phyloP scores from a whole-genome alignment of 2,888 invertebrate genomes.

The Pomacea canaliculata region DNA sequence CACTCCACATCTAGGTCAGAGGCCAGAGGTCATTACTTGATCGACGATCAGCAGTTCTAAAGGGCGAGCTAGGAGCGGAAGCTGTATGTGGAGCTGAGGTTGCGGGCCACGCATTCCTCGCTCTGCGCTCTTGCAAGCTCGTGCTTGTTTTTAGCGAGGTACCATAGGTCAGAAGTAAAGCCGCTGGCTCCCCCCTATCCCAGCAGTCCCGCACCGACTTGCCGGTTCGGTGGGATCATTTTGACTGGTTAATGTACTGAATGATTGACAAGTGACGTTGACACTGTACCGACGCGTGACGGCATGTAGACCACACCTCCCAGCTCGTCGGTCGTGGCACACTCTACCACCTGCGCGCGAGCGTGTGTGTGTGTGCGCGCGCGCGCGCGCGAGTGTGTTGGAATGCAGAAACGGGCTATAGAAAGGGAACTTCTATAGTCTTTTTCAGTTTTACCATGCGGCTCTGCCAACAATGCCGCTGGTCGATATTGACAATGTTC shows the following conservation, averaged over 20 bases:
- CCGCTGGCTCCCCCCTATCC: background rate
- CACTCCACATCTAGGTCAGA: constrained; percentile 4
- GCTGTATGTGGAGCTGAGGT: too few species aligned
- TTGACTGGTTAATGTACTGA: constrained; percentile 5
- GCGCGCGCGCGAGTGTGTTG: background rate
- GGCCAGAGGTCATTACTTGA: constrained; percentile 1
- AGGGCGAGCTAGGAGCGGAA: background rate
- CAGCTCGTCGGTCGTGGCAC: background rate
- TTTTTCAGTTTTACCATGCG: background rate
- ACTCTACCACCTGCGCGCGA: background rate
- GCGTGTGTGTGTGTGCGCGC: background rate
- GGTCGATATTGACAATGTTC: too few species aligned
- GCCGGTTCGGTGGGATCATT: background rate
- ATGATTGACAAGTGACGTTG: constrained; percentile 12
- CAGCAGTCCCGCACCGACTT: too few species aligned
- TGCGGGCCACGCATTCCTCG: too few species aligned
- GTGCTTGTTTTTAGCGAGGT: too few species aligned
- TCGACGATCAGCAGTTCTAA: background rate
- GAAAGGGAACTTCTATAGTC: background rate
- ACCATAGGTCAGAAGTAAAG: too few species aligned
- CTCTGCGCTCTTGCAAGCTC: too few species aligned
- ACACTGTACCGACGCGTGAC: background rate
- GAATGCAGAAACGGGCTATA: background rate
- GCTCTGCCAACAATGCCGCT: too few species aligned
- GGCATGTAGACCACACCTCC: constrained; percentile 9